Evolutionary conservation across 2,888 invertebrate genomes (phyloP), one percentile per base, ranked within the genome.

Genomic region (Volucella inanis): DNA sequence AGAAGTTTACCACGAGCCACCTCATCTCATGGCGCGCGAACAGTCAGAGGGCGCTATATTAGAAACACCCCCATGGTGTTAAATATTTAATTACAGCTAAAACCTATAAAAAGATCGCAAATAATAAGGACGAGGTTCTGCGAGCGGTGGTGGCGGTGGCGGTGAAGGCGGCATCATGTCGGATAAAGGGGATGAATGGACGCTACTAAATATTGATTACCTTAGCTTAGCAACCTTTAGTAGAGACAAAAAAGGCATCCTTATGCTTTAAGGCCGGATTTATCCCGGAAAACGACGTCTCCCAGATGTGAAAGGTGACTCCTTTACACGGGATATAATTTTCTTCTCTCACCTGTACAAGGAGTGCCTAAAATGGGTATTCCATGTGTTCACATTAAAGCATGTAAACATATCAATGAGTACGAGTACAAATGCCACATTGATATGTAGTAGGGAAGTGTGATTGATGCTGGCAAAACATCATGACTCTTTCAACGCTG

Each of bases 61-160:
- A 31, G 6, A 0, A 4, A n/a, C 38, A 49, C 38, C 49, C 41
- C n/a, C 64, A 14, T 31, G 49, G 64, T 31, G 15, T 1, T 49
- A 39, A 64, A 64, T 64, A 50, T 64, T 64, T 64, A 64, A 64
- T 50, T 64, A 64, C 41, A 49, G 49, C 39, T 39, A 15, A 64
- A 50, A 39, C 49, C 49, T 15, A 15, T 18, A 45, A 12, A 64
- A 47, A 49, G 3, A 14, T 31, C 12, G 14, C 15, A 50, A 64
- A 39, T 64, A 64, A 49, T 64, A 64, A 64, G 14, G 49, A 14
- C 15, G 22, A 39, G 38, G 31, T 45, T 22, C 9, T 31, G 9
- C 31, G 31, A 31, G 31, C 31, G 31, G 31, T 31, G 31, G 6
- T 31, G 31, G 31, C 22, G 3, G 22, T 22, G 22, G 22, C 6